Evolutionary conservation across 2,113 vertebrate genomes (phyloP).

Genomic region (Grammomys dolichurus): DNA sequence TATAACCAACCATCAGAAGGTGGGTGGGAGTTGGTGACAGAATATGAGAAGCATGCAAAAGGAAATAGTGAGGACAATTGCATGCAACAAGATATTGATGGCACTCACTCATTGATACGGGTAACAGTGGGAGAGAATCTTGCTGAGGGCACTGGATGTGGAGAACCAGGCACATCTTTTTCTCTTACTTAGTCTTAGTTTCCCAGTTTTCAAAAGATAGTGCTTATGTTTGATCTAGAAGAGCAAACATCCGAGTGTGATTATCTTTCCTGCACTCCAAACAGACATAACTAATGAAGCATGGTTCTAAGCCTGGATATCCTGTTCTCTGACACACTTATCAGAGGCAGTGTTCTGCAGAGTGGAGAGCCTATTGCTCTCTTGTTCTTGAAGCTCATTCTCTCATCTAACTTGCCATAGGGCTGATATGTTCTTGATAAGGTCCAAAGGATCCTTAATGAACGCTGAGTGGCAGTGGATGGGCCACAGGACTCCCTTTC

Average conservation of each 20-base stretch:
- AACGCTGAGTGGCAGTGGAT: neutral
- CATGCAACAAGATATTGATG: too few relatives aligned
- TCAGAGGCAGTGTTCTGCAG: too few relatives aligned
- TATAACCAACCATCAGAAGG: neutral
- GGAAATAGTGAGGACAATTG: neutral
- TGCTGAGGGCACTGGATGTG: rapidly evolving
- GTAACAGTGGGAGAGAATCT: neutral
- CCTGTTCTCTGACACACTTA: neutral
- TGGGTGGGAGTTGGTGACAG: neutral
- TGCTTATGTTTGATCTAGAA: neutral
- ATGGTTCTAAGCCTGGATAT: neutral
- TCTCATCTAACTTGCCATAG: neutral
- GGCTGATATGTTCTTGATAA: neutral
- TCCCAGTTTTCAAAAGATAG: neutral
- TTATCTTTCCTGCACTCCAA: neutral
- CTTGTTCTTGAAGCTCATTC: neutral
- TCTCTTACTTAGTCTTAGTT: neutral
- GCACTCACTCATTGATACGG: neutral
- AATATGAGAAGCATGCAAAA: rapidly evolving
- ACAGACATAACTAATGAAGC: neutral
- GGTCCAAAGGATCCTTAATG: neutral
- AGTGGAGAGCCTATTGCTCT: neutral
- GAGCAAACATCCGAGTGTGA: neutral
- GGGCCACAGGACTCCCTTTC: neutral
- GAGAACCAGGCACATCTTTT: neutral